These are phyloP conservation scores for Panthera leo DNA, from an alignment of 2,113 vertebrate species.

Conservation along the genomic window DNA sequence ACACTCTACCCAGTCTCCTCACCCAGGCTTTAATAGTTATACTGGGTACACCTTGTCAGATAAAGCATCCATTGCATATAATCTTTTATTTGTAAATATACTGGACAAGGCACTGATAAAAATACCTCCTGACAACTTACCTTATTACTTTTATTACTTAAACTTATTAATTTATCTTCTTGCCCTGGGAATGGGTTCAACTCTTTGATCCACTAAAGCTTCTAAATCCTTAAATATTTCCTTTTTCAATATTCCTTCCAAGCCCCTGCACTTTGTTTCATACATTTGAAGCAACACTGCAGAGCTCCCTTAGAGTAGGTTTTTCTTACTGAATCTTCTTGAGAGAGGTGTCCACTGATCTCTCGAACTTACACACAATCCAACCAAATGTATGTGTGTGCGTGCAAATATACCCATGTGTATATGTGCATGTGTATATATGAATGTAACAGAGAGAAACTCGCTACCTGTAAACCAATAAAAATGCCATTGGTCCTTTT, in stretches of 20 bases:
- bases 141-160: too few species aligned
- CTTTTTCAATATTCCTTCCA: neutral
- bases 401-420: neutral
- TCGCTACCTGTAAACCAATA: neutral
- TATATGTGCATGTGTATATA: neutral
- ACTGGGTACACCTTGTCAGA: neutral
- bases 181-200: neutral
- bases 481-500: neutral
- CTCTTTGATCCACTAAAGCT: neutral
- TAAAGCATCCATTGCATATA: neutral
- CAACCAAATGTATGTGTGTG: neutral
- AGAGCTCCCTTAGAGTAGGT: neutral
- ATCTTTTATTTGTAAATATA: neutral
- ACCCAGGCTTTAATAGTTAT: neutral
- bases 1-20: neutral
- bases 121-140: neutral
- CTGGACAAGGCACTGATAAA: neutral
- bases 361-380: neutral
- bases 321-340: neutral
- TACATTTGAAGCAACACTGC: neutral
- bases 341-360: neutral
- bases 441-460: neutral
- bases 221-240: neutral
- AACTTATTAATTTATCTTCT: neutral
- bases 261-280: neutral